These are phyloP conservation scores for rabbit (Oryctolagus cuniculus) DNA, from an alignment of 2,113 vertebrate species.

Conservation along the genomic window DNA sequence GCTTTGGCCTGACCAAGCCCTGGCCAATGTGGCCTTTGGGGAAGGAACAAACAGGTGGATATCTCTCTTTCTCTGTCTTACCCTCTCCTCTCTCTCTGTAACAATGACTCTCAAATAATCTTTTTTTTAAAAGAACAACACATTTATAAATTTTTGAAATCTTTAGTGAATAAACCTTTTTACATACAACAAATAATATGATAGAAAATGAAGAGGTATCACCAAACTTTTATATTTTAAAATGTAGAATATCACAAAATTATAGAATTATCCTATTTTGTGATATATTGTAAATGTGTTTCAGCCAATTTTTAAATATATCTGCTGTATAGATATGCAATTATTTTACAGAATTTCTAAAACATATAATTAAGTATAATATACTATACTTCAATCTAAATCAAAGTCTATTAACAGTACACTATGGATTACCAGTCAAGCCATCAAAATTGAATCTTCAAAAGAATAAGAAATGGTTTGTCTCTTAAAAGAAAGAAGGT, in stretches of 20 bases:
- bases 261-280: background rate
- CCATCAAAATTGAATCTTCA: conserved; percentile 41
- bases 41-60: too few species aligned
- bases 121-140: background rate
- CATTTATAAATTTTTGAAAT: background rate
- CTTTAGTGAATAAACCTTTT: conserved; percentile 15
- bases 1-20: too few species aligned
- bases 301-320: conserved; percentile 22
- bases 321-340: background rate
- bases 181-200: background rate
- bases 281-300: conserved; percentile 14
- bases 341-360: background rate
- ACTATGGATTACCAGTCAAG: conserved; percentile 21
- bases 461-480: background rate
- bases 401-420: conserved; percentile 12
- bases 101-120: too few species aligned
- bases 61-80: too few species aligned
- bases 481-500: background rate
- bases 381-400: conserved; percentile 1
- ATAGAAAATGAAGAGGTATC: background rate
- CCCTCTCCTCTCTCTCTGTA: too few species aligned
- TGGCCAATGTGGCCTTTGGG: too few species aligned
- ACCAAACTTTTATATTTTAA: conserved; percentile 9
- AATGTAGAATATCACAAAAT: conserved; percentile 21
- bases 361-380: conserved; percentile 12